Evolutionary conservation across 2,888 invertebrate species (phyloP).

Genomic region (Ophioninae sp.): DNA sequence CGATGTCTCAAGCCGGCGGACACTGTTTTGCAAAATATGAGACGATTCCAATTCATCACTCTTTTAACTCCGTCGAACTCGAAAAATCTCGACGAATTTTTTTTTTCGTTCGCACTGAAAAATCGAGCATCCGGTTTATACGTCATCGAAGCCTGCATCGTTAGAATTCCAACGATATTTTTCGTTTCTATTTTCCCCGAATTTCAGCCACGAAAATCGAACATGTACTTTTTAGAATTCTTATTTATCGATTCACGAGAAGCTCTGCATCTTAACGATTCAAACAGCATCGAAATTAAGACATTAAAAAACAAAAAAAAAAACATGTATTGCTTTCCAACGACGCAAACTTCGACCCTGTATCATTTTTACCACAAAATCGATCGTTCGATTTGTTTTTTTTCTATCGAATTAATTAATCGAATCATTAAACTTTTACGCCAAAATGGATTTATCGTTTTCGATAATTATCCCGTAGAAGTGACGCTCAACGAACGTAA

Average conservation of each 20-base stretch:
- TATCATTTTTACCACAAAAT: neutral
- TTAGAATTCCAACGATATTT: too few species aligned
- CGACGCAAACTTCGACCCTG: too few species aligned
- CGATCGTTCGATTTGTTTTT: neutral
- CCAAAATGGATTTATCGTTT: neutral
- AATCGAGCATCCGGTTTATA: too few species aligned
- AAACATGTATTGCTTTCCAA: too few species aligned
- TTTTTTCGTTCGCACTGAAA: neutral
- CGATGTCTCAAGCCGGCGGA: constrained; percentile 53
- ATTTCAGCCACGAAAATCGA: too few species aligned
- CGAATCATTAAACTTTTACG: neutral
- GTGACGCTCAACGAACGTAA: neutral
- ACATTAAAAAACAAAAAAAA: too few species aligned
- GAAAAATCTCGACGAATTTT: constrained; percentile 10
- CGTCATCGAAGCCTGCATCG: too few species aligned
- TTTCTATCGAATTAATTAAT: neutral
- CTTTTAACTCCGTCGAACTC: constrained; percentile 51
- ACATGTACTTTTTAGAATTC: too few species aligned
- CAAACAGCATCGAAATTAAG: too few species aligned
- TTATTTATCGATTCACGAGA: too few species aligned
- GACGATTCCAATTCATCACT: constrained; percentile 50
- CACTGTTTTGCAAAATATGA: constrained; percentile 72
- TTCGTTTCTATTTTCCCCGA: too few species aligned
- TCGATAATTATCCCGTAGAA: neutral
- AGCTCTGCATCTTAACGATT: too few species aligned